phyloP scores from a whole-genome alignment of 2,797 vertebrate species.

The Mormyrops attenuatus region DNA sequence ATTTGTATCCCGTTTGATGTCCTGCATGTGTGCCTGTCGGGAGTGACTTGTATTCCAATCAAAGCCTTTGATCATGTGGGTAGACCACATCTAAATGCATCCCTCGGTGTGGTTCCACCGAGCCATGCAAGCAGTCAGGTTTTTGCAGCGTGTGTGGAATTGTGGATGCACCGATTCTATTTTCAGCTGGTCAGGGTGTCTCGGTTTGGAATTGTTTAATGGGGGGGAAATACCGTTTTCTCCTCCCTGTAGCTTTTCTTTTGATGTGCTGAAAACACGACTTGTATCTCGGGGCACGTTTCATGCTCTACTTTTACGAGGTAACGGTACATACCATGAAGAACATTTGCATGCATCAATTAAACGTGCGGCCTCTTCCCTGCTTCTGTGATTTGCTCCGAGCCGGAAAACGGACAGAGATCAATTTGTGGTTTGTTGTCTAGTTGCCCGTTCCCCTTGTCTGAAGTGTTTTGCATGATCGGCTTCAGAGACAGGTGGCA shows the following conservation, averaged over 20 bases:
- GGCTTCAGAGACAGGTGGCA: neutral
- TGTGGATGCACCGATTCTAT: neutral
- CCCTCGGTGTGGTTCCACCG: neutral
- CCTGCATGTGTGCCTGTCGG: neutral
- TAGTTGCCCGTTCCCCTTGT: neutral
- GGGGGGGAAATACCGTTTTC: neutral
- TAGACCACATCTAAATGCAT: neutral
- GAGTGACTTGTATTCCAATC: neutral
- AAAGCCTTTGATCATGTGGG: neutral
- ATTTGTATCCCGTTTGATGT: neutral
- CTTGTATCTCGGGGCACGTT: neutral
- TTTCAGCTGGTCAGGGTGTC: neutral
- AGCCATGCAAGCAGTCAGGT: neutral
- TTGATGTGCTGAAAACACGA: neutral
- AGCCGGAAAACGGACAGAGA: neutral
- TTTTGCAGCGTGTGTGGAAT: neutral
- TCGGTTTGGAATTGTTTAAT: neutral
- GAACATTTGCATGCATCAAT: neutral
- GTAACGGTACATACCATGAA: neutral
- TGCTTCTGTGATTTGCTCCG: neutral
- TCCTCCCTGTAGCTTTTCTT: neutral
- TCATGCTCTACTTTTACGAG: neutral
- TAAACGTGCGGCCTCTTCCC: neutral
- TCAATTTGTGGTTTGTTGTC: neutral
- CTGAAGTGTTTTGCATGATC: neutral